Evolutionary conservation across 1,140 invertebrate genomes (phyloP).

Genomic region (Musca vetustissima): DNA sequence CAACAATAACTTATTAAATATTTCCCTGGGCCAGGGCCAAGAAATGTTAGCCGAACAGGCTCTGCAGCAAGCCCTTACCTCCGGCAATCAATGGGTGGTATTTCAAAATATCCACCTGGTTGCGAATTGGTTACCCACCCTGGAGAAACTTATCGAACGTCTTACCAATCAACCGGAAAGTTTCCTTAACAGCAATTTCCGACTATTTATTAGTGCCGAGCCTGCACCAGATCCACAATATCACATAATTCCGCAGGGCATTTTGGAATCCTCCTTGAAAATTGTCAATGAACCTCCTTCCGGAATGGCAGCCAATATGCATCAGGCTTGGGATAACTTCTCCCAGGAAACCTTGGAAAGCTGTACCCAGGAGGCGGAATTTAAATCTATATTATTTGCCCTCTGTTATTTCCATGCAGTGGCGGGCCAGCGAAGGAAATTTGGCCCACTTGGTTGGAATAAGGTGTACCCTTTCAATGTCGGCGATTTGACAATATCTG

Average conservation of each 20-base stretch:
- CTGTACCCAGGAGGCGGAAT: conserved; percentile 92
- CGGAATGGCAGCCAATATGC: conserved; percentile 91
- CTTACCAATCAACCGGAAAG: conserved; percentile 39
- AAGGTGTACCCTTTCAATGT: conserved; percentile 79
- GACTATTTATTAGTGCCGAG: conserved; percentile 66
- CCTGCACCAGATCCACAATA: conserved; percentile 62
- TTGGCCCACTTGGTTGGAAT: conserved; percentile 96
- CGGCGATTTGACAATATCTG: conserved; percentile 90
- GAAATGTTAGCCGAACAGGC: conserved; percentile 87
- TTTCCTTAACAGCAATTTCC: conserved; percentile 65
- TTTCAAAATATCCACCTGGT: conserved; percentile 91
- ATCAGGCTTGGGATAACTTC: conserved; percentile 94
- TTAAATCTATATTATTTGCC: conserved; percentile 89
- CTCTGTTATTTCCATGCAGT: conserved; percentile 97
- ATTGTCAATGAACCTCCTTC: conserved; percentile 96
- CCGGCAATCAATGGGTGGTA: conserved; percentile 94
- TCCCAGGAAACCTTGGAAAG: conserved; percentile 89
- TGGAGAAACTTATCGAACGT: conserved; percentile 89
- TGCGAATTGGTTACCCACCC: conserved; percentile 79
- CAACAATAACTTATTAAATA: conserved; percentile 84
- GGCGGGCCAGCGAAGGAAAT: conserved; percentile 88
- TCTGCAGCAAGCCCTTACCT: conserved; percentile 71
- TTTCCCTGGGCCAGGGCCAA: conserved; percentile 93
- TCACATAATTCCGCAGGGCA: conserved; percentile 72
- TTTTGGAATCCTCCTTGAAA: conserved; percentile 92